Evolutionary conservation across 92 coral and sea anemone species (phyloP).

Genomic region (Paragorgia papillata): DNA sequence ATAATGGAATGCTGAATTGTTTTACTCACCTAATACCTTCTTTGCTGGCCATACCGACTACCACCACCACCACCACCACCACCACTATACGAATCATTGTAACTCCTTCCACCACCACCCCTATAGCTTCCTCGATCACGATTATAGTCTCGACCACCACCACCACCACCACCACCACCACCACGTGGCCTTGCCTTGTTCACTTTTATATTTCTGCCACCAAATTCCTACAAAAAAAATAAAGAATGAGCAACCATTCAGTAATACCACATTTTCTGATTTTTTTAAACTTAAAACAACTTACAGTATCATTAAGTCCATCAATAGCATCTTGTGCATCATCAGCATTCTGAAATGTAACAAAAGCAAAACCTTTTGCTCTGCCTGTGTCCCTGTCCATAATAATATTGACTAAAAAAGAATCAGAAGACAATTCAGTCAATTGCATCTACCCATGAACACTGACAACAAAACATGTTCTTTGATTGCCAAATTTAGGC

Average conservation of each 20-base stretch:
- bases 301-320: conserved; percentile 8
- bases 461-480: not conserved
- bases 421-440: no score
- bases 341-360: conserved; percentile 9
- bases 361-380: conserved; percentile 27
- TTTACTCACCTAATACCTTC: no score
- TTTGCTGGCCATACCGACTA: not conserved
- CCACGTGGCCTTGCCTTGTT: conserved; percentile 44
- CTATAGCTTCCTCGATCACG: conserved; percentile 24
- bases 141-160: conserved; percentile 26
- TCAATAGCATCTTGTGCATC: conserved; percentile 38
- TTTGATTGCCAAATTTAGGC: no score
- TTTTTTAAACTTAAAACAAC: no score
- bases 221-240: conserved; percentile 33
- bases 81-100: not conserved
- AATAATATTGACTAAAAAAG: conserved; percentile 18
- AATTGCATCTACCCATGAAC: not conserved
- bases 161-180: conserved; percentile 43
- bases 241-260: not conserved
- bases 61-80: conserved; percentile 19
- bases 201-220: conserved; percentile 32
- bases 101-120: conserved; percentile 3
- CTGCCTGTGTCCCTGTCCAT: conserved; percentile 26
- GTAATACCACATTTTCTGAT: not conserved
- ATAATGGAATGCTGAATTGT: no score